These are phyloP conservation scores for Malurus alboscapulatus DNA, from an alignment of 2,113 vertebrate genomes.

Conservation along the genomic window DNA sequence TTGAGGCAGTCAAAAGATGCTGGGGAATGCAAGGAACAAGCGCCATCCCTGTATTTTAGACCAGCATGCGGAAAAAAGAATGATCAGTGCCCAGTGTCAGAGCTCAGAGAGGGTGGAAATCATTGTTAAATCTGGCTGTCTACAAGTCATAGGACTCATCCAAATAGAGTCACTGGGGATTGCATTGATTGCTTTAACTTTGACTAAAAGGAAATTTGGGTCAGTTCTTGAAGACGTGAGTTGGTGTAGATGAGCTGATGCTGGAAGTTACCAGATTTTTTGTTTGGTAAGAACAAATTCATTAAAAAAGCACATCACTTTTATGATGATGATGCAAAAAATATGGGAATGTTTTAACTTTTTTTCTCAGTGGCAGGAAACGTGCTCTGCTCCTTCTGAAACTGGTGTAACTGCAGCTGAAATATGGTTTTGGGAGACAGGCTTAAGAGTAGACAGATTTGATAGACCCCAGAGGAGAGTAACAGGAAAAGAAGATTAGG, in stretches of 20 bases:
- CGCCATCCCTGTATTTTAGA: background rate
- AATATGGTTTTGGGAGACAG: background rate
- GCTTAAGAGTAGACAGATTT: background rate
- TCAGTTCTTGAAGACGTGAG: background rate
- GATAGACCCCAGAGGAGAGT: background rate
- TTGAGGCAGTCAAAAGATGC: background rate
- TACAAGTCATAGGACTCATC: background rate
- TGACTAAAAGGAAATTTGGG: background rate
- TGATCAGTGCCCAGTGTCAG: background rate
- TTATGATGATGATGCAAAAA: background rate
- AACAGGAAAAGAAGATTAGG: slow-evolving; percentile 39
- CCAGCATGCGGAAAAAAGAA: background rate
- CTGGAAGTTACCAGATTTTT: background rate
- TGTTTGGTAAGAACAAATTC: background rate
- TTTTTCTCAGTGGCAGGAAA: background rate
- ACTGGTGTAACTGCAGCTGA: background rate
- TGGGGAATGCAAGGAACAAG: background rate
- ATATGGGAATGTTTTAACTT: background rate
- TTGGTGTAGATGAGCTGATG: background rate
- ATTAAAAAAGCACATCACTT: background rate
- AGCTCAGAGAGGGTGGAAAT: background rate
- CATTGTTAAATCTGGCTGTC: background rate
- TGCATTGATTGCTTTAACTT: background rate
- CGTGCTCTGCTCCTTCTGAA: background rate
- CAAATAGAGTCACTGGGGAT: background rate